Evolutionary conservation across 2,797 vertebrate species (phyloP).

Genomic region (Rhodeus uyekii): DNA sequence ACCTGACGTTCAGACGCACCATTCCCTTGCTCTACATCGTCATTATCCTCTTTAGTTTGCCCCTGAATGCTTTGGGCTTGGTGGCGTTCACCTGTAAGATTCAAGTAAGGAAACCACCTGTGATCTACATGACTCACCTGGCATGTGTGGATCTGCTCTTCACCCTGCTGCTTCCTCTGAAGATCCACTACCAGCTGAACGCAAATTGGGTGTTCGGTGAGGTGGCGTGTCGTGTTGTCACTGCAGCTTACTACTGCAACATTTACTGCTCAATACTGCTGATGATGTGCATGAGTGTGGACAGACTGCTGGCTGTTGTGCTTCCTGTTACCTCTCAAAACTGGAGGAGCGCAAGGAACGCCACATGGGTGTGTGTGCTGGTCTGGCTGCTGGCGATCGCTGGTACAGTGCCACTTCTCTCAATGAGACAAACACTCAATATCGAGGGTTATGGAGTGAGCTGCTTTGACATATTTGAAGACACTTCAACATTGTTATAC

Average conservation of each 20-base stretch:
- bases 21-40: constrained; percentile 39
- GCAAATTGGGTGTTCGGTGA: constrained; percentile 86
- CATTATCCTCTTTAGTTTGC: constrained; percentile 81
- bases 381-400: constrained; percentile 82
- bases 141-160: constrained; percentile 87
- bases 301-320: constrained; percentile 87
- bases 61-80: constrained; percentile 81
- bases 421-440: constrained; percentile 76
- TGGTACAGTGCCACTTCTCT: constrained; percentile 79
- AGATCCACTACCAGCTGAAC: constrained; percentile 84
- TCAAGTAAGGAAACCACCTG: constrained; percentile 82
- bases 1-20: too few relatives aligned
- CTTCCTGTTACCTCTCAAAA: constrained; percentile 84
- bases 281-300: constrained; percentile 85
- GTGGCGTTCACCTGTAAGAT: constrained; percentile 77
- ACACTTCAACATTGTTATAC: too few relatives aligned
- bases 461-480: too few relatives aligned
- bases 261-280: constrained; percentile 92
- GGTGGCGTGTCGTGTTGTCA: constrained; percentile 80
- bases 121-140: constrained; percentile 90
- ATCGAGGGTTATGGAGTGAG: constrained; percentile 72
- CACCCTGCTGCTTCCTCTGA: constrained; percentile 82
- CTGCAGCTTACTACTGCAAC: constrained; percentile 86
- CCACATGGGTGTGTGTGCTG: constrained; percentile 70
- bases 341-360: constrained; percentile 78